These are phyloP conservation scores for Otocyon megalotis DNA, from an alignment of 2,113 vertebrate genomes.

Conservation along the genomic window DNA sequence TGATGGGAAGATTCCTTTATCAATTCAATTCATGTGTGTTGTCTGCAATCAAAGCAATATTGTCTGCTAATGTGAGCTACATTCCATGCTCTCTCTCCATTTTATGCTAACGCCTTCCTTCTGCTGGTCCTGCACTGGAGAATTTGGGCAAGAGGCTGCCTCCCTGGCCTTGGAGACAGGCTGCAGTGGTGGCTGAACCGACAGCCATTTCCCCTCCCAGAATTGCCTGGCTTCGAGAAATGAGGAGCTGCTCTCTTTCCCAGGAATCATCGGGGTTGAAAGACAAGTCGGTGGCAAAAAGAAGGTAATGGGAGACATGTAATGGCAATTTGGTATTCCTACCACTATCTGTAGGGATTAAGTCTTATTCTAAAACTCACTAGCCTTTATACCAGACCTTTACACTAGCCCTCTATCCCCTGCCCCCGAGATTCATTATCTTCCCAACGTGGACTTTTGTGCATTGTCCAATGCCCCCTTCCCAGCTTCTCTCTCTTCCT, in stretches of 20 bases:
- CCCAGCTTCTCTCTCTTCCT: background rate
- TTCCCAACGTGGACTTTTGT: background rate
- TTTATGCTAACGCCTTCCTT: constrained; percentile 63
- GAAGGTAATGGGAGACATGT: background rate
- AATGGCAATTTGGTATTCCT: too few species aligned
- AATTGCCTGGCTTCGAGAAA: background rate
- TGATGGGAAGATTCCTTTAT: constrained; percentile 73
- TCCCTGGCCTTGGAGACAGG: constrained; percentile 1
- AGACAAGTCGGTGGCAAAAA: background rate
- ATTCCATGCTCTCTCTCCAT: constrained; percentile 54
- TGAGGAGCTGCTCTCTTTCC: background rate
- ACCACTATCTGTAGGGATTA: too few species aligned
- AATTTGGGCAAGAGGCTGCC: constrained; percentile 40
- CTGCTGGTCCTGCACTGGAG: background rate
- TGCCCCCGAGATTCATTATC: background rate
- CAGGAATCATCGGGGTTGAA: background rate
- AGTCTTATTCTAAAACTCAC: background rate
- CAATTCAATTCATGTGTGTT: constrained; percentile 80
- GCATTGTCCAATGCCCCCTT: background rate
- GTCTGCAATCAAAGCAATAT: constrained; percentile 78
- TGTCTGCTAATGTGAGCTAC: constrained; percentile 72
- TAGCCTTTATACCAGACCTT: background rate
- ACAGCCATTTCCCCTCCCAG: constrained; percentile 36
- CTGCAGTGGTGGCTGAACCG: background rate
- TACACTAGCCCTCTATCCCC: background rate